Evolutionary conservation across 2,888 invertebrate genomes (phyloP), one percentile per base, ranked within the genome.

Genomic region (Scaptomyza tumidula): DNA sequence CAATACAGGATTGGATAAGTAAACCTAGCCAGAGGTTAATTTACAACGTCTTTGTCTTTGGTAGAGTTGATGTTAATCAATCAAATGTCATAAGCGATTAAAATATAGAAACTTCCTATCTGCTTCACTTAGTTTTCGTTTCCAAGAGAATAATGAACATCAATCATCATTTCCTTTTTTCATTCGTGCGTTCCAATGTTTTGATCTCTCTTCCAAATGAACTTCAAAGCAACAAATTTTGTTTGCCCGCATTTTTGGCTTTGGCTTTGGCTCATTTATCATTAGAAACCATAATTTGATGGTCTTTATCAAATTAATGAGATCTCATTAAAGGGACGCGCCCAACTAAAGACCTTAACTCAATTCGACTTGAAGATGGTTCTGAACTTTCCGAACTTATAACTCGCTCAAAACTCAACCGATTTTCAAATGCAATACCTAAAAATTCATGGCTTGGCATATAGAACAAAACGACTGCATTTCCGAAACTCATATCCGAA

Each of bases 1-100:
- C 94, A 97, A 97, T 94, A 97, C 97, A 93, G 97, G 97, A 93
- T 95, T 97, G 92, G 97, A 97, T 94, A 97, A 97, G 96, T 97
- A 97, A 37, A 14, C 14, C 7, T 3, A 24, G 13, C 1, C 5
- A 24, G 13, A 29, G 29, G 24, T 24, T 24, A 29, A 6, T 29
- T 14, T 14, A 9, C 3, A 16, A 16, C 10, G 3, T 16, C 37
- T 37, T 37, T 37, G 19, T 19, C 13, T 10, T 14, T 48, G 14
- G 7, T 6, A 24, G 24, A 24, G 24, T 24, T 24, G 29, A 6
- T 29, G 29, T 33, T 11, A 24, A 35, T 35, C 35, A 37, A 52
- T 27, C 16, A 37, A 37, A 52, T 49, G 41, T 61, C 61, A 35
- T 19, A 50, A 19, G 10, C 5, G 39, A 27, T 39, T 39, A 16